Conservation (phyloP, 1,140 invertebrate genomes). For the Phymorhynchus buccinoides region DNA sequence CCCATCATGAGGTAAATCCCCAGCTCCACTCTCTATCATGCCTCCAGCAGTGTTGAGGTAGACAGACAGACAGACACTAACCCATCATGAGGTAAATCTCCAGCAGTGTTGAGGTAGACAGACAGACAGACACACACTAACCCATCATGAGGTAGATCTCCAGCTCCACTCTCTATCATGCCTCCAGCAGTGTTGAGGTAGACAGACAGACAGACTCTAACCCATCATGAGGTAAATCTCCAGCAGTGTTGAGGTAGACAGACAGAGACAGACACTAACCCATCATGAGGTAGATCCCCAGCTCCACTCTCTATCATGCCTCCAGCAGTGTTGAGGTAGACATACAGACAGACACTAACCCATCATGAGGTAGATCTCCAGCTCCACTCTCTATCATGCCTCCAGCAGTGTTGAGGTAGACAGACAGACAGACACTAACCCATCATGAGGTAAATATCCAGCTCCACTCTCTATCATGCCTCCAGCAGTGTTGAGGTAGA, state of each 20-base stretch:
- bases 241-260: slow-evolving; percentile 72
- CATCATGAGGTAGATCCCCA: slow-evolving; percentile 69
- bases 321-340: slow-evolving; percentile 71
- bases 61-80: slow-evolving; percentile 69
- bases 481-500: slow-evolving; percentile 71
- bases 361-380: slow-evolving; percentile 69
- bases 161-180: slow-evolving; percentile 71
- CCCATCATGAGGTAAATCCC: slow-evolving; percentile 69
- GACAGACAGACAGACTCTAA: slow-evolving; percentile 70
- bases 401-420: slow-evolving; percentile 71
- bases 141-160: slow-evolving; percentile 69
- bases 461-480: slow-evolving; percentile 72
- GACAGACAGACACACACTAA: slow-evolving; percentile 67
- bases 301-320: slow-evolving; percentile 72
- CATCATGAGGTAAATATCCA: slow-evolving; percentile 69
- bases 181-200: slow-evolving; percentile 71
- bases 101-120: slow-evolving; percentile 72
- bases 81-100: slow-evolving; percentile 68
- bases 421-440: slow-evolving; percentile 68
- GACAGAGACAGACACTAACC: too few relatives aligned
- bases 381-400: slow-evolving; percentile 72
- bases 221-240: slow-evolving; percentile 68
- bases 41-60: slow-evolving; percentile 71
- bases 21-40: slow-evolving; percentile 71
- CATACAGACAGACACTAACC: slow-evolving; percentile 68